Evolutionary conservation across 1,140 invertebrate species (phyloP).

Genomic region (Drosophila baimaii): DNA sequence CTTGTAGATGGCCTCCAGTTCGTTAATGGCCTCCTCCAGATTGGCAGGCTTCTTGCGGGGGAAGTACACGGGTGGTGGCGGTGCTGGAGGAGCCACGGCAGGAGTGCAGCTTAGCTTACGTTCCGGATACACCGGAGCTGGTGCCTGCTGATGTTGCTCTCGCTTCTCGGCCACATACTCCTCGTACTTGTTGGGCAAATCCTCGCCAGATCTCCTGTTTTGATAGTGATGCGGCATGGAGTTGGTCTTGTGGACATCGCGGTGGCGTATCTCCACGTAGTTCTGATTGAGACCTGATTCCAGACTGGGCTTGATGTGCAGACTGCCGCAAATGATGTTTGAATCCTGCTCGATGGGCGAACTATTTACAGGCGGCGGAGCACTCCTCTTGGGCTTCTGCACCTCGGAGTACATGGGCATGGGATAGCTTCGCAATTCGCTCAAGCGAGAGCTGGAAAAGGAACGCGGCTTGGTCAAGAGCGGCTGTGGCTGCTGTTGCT

Average conservation of each 20-base stretch:
- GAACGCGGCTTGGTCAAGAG: constrained; percentile 70
- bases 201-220: constrained; percentile 63
- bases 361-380: neutral
- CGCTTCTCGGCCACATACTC: constrained; percentile 78
- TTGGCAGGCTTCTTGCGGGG: constrained; percentile 88
- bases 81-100: constrained; percentile 47
- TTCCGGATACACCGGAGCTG: constrained; percentile 39
- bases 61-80: constrained; percentile 74
- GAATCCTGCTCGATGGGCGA: constrained; percentile 33
- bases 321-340: constrained; percentile 70
- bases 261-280: constrained; percentile 73
- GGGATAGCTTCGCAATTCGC: constrained; percentile 63
- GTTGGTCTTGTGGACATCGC: constrained; percentile 69
- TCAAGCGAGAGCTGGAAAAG: constrained; percentile 67
- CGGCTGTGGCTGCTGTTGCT: constrained; percentile 13
- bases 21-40: constrained; percentile 93
- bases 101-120: constrained; percentile 71
- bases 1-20: constrained; percentile 95
- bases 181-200: constrained; percentile 73
- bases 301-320: constrained; percentile 69
- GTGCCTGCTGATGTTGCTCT: constrained; percentile 72
- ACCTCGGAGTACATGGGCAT: constrained; percentile 82
- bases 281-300: constrained; percentile 47
- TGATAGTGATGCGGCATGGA: constrained; percentile 80
- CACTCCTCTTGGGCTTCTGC: constrained; percentile 65